Evolutionary conservation across 2,113 vertebrate genomes (phyloP).

Genomic region (Dromaius novaehollandiae): DNA sequence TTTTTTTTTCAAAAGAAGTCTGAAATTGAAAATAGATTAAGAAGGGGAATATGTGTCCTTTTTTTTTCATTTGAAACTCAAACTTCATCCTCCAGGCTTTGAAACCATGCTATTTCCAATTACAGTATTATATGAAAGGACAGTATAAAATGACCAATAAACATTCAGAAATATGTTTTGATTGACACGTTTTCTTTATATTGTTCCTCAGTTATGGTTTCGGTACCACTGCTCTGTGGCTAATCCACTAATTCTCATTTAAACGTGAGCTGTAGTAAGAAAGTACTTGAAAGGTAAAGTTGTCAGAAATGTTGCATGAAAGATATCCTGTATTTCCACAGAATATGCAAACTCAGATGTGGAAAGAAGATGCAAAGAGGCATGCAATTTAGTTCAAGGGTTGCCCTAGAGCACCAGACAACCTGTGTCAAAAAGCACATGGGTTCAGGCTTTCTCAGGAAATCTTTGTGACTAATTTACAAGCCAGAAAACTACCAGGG

Average conservation of each 20-base stretch:
- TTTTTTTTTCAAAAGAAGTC: no score
- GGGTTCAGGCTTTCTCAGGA: not conserved
- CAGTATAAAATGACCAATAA: not conserved
- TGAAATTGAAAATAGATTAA: not conserved
- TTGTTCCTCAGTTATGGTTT: not conserved
- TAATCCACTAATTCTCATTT: not conserved
- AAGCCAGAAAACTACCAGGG: not conserved
- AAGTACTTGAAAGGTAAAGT: not conserved
- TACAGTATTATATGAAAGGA: no score
- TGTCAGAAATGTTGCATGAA: not conserved
- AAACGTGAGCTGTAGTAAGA: not conserved
- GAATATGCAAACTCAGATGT: not conserved
- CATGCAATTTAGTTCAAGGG: not conserved
- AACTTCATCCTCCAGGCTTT: no score
- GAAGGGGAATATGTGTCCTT: not conserved
- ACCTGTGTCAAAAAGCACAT: not conserved
- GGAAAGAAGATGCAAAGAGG: not conserved
- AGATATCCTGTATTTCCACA: not conserved
- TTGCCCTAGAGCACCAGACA: accelerated
- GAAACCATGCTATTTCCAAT: no score
- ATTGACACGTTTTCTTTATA: not conserved
- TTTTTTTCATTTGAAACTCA: not conserved
- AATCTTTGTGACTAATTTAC: not conserved
- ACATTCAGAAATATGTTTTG: not conserved
- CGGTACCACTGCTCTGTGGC: not conserved